phyloP scores from a whole-genome alignment of 1,140 invertebrate species.

The Tetragnatha versicolor region DNA sequence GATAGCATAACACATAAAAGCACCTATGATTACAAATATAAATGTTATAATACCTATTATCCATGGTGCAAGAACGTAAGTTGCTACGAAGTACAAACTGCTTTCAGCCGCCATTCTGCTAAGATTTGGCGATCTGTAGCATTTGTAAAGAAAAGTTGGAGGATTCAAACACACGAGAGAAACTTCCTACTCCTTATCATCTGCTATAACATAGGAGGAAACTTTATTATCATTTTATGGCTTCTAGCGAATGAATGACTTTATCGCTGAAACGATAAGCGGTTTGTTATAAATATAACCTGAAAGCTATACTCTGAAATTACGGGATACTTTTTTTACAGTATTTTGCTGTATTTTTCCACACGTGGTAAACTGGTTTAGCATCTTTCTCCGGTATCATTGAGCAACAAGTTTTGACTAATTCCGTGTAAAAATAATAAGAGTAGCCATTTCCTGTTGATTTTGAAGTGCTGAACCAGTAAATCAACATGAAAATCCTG shows the following conservation, averaged over 20 bases:
- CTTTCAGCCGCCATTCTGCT: conserved; percentile 12
- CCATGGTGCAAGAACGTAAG: conserved; percentile 19
- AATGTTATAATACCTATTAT: conserved; percentile 38
- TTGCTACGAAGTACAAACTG: conserved; percentile 28
- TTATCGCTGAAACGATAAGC: conserved; percentile 1
- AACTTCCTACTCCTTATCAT: not conserved
- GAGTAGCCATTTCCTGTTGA: too few species aligned
- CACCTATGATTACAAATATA: conserved; percentile 28
- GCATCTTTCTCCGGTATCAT: too few species aligned
- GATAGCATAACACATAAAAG: conserved; percentile 44
- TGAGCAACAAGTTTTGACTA: too few species aligned
- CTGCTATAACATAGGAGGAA: not conserved
- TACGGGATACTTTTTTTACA: too few species aligned
- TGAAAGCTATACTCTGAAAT: too few species aligned
- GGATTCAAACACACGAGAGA: not conserved
- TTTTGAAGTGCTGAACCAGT: too few species aligned
- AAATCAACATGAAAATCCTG: too few species aligned
- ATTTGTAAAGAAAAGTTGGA: not conserved
- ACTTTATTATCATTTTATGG: conserved; percentile 4
- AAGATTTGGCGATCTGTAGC: not conserved
- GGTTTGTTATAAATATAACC: too few species aligned
- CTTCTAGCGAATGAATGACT: not conserved
- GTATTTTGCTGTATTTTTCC: too few species aligned
- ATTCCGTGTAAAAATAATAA: too few species aligned
- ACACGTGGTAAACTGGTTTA: too few species aligned